Evolutionary conservation across 2,113 vertebrate species (phyloP).

Genomic region (Pangasianodon gigas): DNA sequence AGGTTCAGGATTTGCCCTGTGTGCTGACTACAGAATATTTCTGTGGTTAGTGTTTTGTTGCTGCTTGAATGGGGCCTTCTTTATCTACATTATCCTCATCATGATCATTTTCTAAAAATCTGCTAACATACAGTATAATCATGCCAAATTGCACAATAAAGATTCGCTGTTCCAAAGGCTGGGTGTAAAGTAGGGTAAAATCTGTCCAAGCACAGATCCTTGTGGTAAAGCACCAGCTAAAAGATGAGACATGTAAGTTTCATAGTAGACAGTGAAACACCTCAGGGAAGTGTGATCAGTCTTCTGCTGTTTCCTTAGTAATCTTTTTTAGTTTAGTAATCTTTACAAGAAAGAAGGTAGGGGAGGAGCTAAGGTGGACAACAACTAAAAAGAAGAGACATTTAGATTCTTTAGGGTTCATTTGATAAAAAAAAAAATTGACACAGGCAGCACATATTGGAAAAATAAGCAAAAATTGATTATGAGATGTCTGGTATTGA

Average conservation of each 20-base stretch:
- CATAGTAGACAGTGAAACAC: not conserved
- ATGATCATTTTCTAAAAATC: not conserved
- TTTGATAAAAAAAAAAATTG: not conserved
- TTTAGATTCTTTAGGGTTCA: not conserved
- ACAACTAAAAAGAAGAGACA: not conserved
- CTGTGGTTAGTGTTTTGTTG: not conserved
- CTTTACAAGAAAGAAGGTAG: not conserved
- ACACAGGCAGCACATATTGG: not conserved
- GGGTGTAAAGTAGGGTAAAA: not conserved
- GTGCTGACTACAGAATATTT: constrained; percentile 10
- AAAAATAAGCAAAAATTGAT: not conserved
- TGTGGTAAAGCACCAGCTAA: not conserved
- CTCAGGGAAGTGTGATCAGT: not conserved
- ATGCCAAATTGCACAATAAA: not conserved
- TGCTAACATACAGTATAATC: not conserved
- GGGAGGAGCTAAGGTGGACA: not conserved
- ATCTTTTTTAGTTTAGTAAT: not conserved
- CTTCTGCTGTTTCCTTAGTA: not conserved
- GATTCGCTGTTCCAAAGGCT: not conserved
- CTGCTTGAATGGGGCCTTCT: not conserved
- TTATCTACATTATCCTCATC: not conserved
- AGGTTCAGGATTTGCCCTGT: not conserved
- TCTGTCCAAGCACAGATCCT: not conserved
- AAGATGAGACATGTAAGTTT: not conserved
- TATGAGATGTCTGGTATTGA: not conserved